Base-by-base conservation (phyloP, 2,888 invertebrate species). In the Falcaria lacertinaria region DNA sequence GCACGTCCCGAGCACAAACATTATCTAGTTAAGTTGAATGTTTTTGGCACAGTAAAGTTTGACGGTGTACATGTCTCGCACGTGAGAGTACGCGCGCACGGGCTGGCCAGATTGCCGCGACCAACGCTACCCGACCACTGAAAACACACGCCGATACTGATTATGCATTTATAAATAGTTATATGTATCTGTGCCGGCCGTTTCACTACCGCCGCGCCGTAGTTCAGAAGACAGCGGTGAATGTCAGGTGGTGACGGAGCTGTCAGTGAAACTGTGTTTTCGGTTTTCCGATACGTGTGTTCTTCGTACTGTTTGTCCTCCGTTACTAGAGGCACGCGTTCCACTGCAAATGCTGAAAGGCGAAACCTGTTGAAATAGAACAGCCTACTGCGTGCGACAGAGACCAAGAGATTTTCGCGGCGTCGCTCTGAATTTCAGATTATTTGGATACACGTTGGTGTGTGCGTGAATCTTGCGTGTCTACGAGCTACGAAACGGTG, bases 291-390 rank as follows among this genome's bases (percentile, higher is more conserved):
- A 69, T 62, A 83, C 80, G 84, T 87, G 86, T 84, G 81, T 75
- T 78, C 74, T 61, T 65, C 80, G 75, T 71, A 73, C 85, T 80
- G 85, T 86, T 87, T 83, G 86, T 81, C 80, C 86, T 78, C 80
- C 69, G 81, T 80, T 83, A 87, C 86, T 85, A 86, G 77, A 75
- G 84, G 79, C 83, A 87, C 87, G 85, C 84, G 80, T 76, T 80
- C 77, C 67, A 72, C 80, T 85, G 86, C 83, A 80, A 80, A 76
- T 71, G 74, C 82, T 88, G 86, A 88, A 85, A 89, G 75, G 81
- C 80, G 85, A 87, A 88, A 89, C 89, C 89, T 89, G 89, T 89
- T 89, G 89, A 88, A 88, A 86, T 88, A 76, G 85, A 80, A 85
- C 74, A 60, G 79, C 72, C 70, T 70, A 73, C 76, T 69, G 75